A percentile compares a stretch with the other conserved stretches of the same genome.
phyloP scores from a whole-genome alignment of 2,797 vertebrate species.

The Malacoctenus gilli region DNA sequence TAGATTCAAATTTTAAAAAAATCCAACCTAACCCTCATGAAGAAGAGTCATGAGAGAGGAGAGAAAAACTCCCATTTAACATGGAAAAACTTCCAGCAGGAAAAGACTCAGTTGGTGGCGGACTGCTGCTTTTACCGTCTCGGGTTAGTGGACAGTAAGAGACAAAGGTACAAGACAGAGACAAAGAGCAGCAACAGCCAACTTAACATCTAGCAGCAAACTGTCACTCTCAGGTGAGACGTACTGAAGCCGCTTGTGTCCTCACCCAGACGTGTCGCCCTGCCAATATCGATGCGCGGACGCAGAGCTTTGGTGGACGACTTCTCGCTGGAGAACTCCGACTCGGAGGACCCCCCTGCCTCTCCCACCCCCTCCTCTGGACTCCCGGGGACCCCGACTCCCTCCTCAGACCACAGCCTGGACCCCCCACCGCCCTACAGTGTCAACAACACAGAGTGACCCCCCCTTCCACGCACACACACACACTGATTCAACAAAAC shows the following conservation, averaged over 20 bases:
- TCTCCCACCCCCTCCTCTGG: conserved; percentile 82
- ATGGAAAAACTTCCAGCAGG: too few relatives aligned
- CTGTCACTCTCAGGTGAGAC: too few relatives aligned
- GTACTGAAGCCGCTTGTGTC: conserved; percentile 4
- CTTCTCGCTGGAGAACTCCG: conserved; percentile 88
- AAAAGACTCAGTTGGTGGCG: too few relatives aligned
- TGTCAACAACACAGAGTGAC: conserved; percentile 81
- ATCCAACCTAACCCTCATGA: too few relatives aligned
- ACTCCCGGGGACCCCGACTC: conserved; percentile 77
- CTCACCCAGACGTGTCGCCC: conserved; percentile 74
- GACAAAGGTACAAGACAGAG: too few relatives aligned
- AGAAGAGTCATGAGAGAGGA: too few relatives aligned
- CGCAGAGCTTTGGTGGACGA: conserved; percentile 89
- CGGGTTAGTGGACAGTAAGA: too few relatives aligned
- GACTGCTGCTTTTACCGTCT: too few relatives aligned
- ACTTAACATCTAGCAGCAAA: too few relatives aligned
- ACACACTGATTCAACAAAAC: conserved; percentile 9
- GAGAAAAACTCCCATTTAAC: too few relatives aligned
- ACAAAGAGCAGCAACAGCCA: too few relatives aligned
- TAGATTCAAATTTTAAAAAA: too few relatives aligned
- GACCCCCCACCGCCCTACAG: conserved; percentile 75
- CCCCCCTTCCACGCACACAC: conserved; percentile 21
- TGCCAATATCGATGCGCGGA: conserved; percentile 82
- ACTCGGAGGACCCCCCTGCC: conserved; percentile 84
- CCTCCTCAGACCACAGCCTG: conserved; percentile 76